phyloP scores from a whole-genome alignment of 2,113 vertebrate genomes.

The Girardinichthys multiradiatus region DNA sequence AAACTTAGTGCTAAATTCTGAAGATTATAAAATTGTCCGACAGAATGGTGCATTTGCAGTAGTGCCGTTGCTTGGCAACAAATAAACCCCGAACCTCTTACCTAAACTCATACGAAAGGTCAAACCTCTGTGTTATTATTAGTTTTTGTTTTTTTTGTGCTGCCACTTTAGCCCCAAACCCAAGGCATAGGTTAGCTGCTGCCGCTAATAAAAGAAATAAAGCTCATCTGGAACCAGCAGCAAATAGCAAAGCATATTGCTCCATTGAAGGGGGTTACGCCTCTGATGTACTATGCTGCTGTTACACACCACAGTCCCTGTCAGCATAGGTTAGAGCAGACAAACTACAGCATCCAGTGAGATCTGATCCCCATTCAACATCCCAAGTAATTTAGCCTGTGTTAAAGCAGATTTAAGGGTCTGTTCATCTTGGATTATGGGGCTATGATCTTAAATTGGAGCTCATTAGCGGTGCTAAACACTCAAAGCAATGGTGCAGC shows the following conservation, averaged over 20 bases:
- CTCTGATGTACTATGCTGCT: slow-evolving; percentile 34
- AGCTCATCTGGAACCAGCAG: slow-evolving; percentile 17
- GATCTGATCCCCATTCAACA: slow-evolving; percentile 51
- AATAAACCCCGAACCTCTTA: slow-evolving; percentile 3
- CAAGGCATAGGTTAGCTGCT: slow-evolving; percentile 2
- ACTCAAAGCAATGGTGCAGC: not conserved
- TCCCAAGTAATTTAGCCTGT: slow-evolving; percentile 16
- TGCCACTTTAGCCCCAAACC: slow-evolving; percentile 1
- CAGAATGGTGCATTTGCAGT: not conserved
- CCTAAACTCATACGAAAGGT: slow-evolving; percentile 12
- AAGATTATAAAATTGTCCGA: slow-evolving; percentile 3
- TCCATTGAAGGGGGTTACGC: slow-evolving; percentile 12
- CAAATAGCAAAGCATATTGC: slow-evolving; percentile 5
- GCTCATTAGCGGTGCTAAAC: not conserved
- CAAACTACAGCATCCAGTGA: slow-evolving; percentile 32
- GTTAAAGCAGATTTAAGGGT: slow-evolving; percentile 13
- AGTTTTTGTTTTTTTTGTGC: not conserved
- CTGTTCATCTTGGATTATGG: slow-evolving; percentile 17
- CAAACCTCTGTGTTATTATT: not conserved
- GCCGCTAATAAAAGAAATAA: not conserved
- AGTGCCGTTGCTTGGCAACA: slow-evolving; percentile 28
- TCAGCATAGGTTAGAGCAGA: slow-evolving; percentile 48
- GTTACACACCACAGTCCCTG: slow-evolving; percentile 36
- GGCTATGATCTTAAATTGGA: not conserved
- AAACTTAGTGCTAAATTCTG: not conserved